These are phyloP conservation scores for Maniola hyperantus DNA, from an alignment of 2,888 invertebrate genomes.

Conservation along the genomic window DNA sequence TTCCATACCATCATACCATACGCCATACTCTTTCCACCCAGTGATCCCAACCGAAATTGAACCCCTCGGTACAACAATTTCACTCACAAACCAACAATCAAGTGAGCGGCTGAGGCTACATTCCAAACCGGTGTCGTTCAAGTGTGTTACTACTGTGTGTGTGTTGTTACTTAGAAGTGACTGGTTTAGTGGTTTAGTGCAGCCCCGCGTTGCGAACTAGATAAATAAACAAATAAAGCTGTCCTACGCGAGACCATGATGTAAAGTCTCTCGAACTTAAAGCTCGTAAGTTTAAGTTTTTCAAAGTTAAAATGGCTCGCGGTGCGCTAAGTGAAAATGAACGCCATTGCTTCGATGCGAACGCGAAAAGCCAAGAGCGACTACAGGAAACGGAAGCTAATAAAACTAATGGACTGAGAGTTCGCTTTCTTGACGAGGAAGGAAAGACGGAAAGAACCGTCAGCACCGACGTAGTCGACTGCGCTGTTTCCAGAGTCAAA, in stretches of 20 bases:
- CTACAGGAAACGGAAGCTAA: slow-evolving; percentile 64
- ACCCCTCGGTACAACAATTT: slow-evolving; percentile 55
- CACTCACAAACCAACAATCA: slow-evolving; percentile 48
- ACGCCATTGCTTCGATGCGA: slow-evolving; percentile 67
- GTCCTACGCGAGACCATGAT: slow-evolving; percentile 45
- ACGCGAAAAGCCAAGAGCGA: slow-evolving; percentile 68
- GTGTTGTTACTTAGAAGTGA: slow-evolving; percentile 64
- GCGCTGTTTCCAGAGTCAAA: slow-evolving; percentile 69
- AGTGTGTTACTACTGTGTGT: slow-evolving; percentile 71
- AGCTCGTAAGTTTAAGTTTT: slow-evolving; percentile 37
- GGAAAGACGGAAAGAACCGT: slow-evolving; percentile 77
- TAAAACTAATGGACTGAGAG: slow-evolving; percentile 69
- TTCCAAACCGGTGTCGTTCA: slow-evolving; percentile 80
- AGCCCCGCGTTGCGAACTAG: slow-evolving; percentile 48
- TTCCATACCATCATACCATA: slow-evolving; percentile 45
- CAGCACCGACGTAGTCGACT: slow-evolving; percentile 75
- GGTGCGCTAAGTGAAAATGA: slow-evolving; percentile 75
- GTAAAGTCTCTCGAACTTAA: slow-evolving; percentile 49
- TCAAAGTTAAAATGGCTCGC: slow-evolving; percentile 69
- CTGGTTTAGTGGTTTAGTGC: slow-evolving; percentile 57
- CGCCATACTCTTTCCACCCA: slow-evolving; percentile 45
- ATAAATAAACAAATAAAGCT: slow-evolving; percentile 42
- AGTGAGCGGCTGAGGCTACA: slow-evolving; percentile 73
- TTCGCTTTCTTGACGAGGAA: slow-evolving; percentile 76
- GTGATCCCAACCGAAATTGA: slow-evolving; percentile 48